Percentiles rank a stretch among this genome's conserved stretches.
phyloP scores from a whole-genome alignment of 2,888 invertebrate genomes.

The Dynastes maya region DNA sequence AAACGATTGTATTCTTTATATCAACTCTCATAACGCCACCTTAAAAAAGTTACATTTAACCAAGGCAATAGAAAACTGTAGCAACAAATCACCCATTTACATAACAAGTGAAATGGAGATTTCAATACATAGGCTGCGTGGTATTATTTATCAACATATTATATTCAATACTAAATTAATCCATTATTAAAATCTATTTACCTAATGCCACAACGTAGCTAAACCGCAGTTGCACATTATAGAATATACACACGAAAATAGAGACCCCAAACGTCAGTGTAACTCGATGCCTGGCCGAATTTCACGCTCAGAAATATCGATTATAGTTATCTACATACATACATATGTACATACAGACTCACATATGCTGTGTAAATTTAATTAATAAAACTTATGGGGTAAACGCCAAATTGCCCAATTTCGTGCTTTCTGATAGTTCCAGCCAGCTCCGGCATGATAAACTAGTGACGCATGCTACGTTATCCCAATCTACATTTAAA shows the following conservation, averaged over 20 bases:
- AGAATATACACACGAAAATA: slow-evolving; percentile 9
- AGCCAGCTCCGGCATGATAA: background rate
- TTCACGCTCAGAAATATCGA: slow-evolving; percentile 7
- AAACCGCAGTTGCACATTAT: slow-evolving; percentile 15
- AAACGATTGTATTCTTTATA: no score
- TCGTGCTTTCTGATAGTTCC: slow-evolving; percentile 30
- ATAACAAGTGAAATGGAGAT: no score
- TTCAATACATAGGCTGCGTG: no score
- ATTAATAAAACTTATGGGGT: slow-evolving; percentile 27
- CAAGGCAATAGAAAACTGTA: no score
- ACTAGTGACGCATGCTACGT: slow-evolving; percentile 9
- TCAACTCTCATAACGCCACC: no score
- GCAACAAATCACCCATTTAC: no score
- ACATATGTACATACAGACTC: background rate
- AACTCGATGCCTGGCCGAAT: slow-evolving; percentile 6
- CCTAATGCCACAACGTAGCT: background rate
- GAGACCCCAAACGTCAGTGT: slow-evolving; percentile 31
- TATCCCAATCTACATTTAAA: background rate
- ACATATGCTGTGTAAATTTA: slow-evolving; percentile 13
- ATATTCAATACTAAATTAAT: background rate
- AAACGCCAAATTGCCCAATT: slow-evolving; percentile 25
- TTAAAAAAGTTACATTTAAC: no score
- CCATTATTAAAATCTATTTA: background rate
- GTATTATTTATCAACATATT: background rate
- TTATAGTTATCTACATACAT: slow-evolving; percentile 3